Base-by-base conservation (phyloP, 2,797 vertebrate genomes). In the Poecile montanus region DNA sequence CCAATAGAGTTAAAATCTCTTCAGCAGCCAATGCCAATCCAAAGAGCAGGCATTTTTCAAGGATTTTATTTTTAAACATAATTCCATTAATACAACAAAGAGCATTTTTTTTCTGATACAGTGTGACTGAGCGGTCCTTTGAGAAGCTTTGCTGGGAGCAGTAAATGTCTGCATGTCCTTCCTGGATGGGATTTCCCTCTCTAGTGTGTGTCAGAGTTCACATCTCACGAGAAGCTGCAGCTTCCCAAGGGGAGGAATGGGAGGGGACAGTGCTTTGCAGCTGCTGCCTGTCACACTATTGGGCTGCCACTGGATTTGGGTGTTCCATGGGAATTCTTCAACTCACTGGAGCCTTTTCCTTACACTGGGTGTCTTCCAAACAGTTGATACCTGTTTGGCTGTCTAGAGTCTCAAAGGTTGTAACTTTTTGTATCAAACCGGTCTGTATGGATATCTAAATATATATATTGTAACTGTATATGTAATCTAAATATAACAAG, bases 311-410 rank as follows among this genome's bases (percentile, higher is more conserved):
- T 34, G 57, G 21, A 10, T 48, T 45, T 63, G 57, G 57, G 22
- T 54, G 38, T 60, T 75, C 53, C 17, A 26, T 40, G 34, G 94
- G 47, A 75, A 70, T 47, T 88, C 44, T 34, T n/a, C 47, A 81
- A 88, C 96, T 97, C 83, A 93, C 94, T 81, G 20, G 73, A 23
- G 83, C 48, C 71, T 93, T 96, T 85, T 95, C 96, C 88, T 94
- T 94, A 29, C 40, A 44, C 68, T 89, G 62, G 54, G 38, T 74
- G 57, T 13, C 4, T 63, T 94, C 94, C 78, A 87, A 48, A 16
- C 40, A 23, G 22, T 4, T 13, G 13, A 34, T 12, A 12, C 1
- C 26, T 38, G 17, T 40, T 82, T 80, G 80, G 40, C 34, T 12
- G n/a, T 13, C 25, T 16, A 50, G 26, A 79, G 7, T 40, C 71